phyloP scores from a whole-genome alignment of 2,113 vertebrate species.

The Okapia johnstoni region DNA sequence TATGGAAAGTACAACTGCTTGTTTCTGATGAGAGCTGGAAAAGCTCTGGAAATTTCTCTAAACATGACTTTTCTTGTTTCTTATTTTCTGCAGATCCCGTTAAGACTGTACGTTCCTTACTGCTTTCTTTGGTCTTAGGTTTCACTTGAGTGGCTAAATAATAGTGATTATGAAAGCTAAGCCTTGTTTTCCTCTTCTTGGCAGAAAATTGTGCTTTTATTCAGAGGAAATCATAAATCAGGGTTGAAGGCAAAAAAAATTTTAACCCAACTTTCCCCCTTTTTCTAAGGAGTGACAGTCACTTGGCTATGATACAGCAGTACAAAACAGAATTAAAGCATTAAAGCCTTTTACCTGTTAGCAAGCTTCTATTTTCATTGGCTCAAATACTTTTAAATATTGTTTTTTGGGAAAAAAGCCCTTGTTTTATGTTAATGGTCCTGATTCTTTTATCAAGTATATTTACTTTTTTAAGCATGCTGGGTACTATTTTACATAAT shows the following conservation, averaged over 20 bases:
- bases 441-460: not conserved
- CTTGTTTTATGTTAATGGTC: not conserved
- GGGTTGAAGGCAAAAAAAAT: constrained; percentile 34
- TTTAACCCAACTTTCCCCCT: constrained; percentile 30
- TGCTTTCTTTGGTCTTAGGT: constrained; percentile 29
- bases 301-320: not conserved
- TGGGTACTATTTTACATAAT: not conserved
- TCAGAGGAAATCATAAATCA: constrained; percentile 59
- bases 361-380: not conserved
- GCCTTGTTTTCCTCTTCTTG: constrained; percentile 49
- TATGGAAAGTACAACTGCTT: constrained; percentile 29
- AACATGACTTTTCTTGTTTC: not conserved
- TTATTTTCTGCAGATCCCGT: not conserved
- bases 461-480: not conserved
- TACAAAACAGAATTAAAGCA: not conserved
- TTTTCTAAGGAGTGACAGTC: not conserved
- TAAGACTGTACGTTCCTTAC: constrained; percentile 40
- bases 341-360: not conserved
- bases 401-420: not conserved
- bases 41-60: constrained; percentile 49
- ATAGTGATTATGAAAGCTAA: constrained; percentile 44
- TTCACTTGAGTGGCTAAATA: constrained; percentile 20
- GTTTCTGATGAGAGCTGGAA: constrained; percentile 24
- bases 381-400: not conserved
- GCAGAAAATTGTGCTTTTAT: constrained; percentile 45